Conservation (phyloP, 53 echinoderm and acorn worm species). For the Zoroaster sp. region DNA sequence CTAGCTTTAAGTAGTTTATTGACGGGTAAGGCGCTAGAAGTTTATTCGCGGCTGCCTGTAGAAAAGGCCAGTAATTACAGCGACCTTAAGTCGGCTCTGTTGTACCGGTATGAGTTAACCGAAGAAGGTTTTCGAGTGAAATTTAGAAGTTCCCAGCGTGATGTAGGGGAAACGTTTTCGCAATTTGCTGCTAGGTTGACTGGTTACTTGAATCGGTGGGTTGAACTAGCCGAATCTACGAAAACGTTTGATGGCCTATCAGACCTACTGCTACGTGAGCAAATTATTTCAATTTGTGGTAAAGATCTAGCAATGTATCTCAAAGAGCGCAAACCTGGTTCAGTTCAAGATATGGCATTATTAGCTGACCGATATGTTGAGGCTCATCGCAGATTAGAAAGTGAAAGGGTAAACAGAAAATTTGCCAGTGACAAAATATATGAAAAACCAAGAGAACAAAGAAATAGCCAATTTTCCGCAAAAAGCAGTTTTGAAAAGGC, state of each 20-base stretch:
- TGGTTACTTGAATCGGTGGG: not conserved
- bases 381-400: not conserved
- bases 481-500: no score
- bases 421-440: no score
- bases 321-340: conserved; percentile 14
- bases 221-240: not conserved
- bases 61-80: no score
- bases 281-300: not conserved
- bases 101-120: not conserved
- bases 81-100: not conserved
- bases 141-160: not conserved
- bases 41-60: no score
- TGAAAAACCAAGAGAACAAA: no score
- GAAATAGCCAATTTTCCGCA: no score
- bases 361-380: conserved; percentile 10
- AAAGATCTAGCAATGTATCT: conserved; percentile 9
- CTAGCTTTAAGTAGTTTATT: no score
- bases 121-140: conserved; percentile 2
- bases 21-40: no score
- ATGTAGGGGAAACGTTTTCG: not conserved
- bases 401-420: no score
- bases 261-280: not conserved
- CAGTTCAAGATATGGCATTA: not conserved
- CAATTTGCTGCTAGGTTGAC: not conserved
- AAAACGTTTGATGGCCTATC: not conserved